Percentiles rank a stretch among this genome's conserved stretches.
Evolutionary conservation across 2,113 vertebrate species (phyloP).

Genomic region (Apistogramma diplotaenia): DNA sequence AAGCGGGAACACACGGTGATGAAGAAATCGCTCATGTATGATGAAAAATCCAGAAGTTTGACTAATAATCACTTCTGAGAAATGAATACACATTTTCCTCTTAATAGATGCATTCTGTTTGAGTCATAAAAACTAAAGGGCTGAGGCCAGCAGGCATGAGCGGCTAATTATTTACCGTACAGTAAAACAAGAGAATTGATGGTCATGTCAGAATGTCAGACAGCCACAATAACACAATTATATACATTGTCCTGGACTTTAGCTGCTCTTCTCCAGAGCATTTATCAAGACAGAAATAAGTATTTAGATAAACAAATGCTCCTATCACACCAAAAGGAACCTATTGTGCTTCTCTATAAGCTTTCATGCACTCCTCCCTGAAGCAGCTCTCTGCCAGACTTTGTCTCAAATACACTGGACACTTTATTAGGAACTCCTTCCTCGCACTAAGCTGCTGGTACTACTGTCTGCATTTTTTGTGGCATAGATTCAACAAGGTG

Average conservation of each 20-base stretch:
- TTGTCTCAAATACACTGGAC: background rate
- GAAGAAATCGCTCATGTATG: background rate
- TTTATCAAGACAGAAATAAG: background rate
- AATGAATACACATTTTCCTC: background rate
- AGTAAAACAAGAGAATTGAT: background rate
- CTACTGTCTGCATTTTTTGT: background rate
- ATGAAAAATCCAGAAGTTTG: conserved; percentile 11
- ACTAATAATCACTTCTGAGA: background rate
- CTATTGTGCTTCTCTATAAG: background rate
- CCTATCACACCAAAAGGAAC: background rate
- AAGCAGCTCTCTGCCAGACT: background rate
- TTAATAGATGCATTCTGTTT: background rate
- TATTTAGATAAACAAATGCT: background rate
- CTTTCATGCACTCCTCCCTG: background rate
- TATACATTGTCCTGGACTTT: background rate
- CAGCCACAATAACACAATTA: background rate
- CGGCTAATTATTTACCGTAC: background rate
- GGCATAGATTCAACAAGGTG: background rate
- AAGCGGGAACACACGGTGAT: background rate
- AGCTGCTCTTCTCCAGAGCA: background rate
- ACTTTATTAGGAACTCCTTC: background rate
- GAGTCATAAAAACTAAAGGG: background rate
- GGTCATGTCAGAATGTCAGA: background rate
- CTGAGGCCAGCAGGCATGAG: background rate
- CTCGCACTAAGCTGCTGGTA: background rate